Evolutionary conservation across 2,888 invertebrate species (phyloP).

Genomic region (Lasioglossum marginatum): DNA sequence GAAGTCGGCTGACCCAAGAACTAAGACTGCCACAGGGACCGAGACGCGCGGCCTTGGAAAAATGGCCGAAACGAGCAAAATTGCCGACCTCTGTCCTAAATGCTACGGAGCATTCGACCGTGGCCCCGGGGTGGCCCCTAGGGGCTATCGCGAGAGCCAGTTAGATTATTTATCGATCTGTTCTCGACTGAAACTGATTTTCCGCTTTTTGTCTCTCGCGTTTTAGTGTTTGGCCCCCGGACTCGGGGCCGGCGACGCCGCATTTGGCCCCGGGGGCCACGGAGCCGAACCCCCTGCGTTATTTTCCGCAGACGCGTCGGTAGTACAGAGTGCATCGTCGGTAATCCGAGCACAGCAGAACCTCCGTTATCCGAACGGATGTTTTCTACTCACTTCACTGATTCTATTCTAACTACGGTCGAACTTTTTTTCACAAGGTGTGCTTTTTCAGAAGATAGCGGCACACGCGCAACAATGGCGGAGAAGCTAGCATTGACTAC

Average conservation of each 20-base stretch:
- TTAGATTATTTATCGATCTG: not conserved
- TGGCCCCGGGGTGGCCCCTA: not conserved
- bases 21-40: no score
- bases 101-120: not conserved
- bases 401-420: not conserved
- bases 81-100: not conserved
- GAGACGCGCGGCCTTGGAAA: no score
- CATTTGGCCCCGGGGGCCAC: not conserved
- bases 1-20: no score
- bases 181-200: not conserved
- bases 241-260: not conserved
- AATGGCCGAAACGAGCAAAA: no score
- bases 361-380: constrained; percentile 5
- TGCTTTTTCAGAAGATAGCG: not conserved
- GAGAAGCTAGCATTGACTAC: constrained; percentile 1
- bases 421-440: not conserved
- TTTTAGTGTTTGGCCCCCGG: not conserved
- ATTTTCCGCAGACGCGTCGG: not conserved
- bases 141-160: not conserved
- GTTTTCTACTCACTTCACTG: not conserved
- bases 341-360: not conserved
- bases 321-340: constrained; percentile 1
- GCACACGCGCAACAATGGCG: constrained; percentile 1
- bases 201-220: not conserved
- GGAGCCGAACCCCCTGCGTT: not conserved